A percentile compares a stretch with the other conserved stretches of the same genome.
These are phyloP conservation scores for Hecatera dysodea DNA, from an alignment of 2,888 invertebrate species.

Conservation along the genomic window DNA sequence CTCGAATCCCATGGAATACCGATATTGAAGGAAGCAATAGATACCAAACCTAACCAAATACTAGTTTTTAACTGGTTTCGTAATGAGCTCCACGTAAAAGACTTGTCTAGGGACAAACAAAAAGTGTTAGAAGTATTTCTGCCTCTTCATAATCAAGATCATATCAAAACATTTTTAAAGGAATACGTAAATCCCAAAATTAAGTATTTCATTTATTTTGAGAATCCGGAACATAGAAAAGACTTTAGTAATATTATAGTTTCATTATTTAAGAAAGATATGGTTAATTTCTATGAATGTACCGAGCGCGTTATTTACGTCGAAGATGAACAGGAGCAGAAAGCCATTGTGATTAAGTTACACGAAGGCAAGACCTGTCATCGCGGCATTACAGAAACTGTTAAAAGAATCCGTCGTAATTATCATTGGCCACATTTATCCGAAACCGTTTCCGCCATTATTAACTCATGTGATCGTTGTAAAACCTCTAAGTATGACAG, in stretches of 20 bases:
- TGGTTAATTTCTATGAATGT: constrained; percentile 9
- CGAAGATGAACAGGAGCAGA: constrained; percentile 1
- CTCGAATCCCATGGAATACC: background rate
- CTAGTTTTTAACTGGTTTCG: constrained; percentile 1
- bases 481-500: constrained; percentile 1
- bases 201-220: background rate
- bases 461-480: too few species aligned
- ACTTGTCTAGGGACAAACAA: background rate
- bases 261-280: constrained; percentile 3
- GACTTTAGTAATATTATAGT: background rate
- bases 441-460: background rate
- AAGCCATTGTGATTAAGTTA: background rate
- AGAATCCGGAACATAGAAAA: background rate
- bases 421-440: background rate
- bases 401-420: constrained; percentile 2
- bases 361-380: constrained; percentile 5
- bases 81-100: background rate
- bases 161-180: background rate
- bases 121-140: background rate
- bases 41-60: constrained; percentile 6
- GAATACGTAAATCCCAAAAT: background rate
- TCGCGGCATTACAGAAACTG: constrained; percentile 6
- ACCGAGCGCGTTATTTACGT: background rate
- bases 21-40: background rate
- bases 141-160: background rate